These are phyloP conservation scores for Pipra filicauda DNA, from an alignment of 2,113 vertebrate species.

Conservation along the genomic window DNA sequence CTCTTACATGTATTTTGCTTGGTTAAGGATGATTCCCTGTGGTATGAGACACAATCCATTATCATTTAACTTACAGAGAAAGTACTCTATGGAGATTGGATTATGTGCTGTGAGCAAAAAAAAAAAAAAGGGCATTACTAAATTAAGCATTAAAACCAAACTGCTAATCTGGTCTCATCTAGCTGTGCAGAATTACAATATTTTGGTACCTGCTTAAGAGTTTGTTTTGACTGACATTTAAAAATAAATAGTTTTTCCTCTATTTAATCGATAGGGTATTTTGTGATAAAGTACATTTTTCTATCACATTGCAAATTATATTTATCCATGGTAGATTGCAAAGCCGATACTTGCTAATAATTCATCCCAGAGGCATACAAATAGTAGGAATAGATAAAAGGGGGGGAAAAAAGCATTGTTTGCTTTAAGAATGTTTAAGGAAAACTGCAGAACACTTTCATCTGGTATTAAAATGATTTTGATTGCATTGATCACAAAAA, in stretches of 20 bases:
- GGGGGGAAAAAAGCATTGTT: background rate
- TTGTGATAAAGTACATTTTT: background rate
- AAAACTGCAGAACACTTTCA: background rate
- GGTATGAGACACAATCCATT: background rate
- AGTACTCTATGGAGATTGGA: constrained; percentile 22
- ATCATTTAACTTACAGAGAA: background rate
- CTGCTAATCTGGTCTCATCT: constrained; percentile 6
- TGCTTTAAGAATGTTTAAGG: background rate
- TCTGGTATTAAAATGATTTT: background rate
- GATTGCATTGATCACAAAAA: constrained; percentile 28
- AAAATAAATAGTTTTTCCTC: background rate
- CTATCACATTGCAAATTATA: background rate
- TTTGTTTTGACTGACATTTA: background rate
- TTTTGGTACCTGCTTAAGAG: background rate
- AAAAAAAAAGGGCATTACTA: background rate
- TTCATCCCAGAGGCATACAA: background rate
- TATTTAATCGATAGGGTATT: background rate
- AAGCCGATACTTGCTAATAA: background rate
- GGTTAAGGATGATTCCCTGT: background rate
- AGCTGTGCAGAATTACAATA: background rate
- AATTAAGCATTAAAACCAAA: constrained; percentile 36
- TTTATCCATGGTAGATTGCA: background rate
- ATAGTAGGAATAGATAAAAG: background rate
- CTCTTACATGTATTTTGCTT: background rate
- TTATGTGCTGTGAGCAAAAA: background rate